Conservation (phyloP, 35 echinoderm and acorn worm genomes). For the Acanthaster planci region DNA sequence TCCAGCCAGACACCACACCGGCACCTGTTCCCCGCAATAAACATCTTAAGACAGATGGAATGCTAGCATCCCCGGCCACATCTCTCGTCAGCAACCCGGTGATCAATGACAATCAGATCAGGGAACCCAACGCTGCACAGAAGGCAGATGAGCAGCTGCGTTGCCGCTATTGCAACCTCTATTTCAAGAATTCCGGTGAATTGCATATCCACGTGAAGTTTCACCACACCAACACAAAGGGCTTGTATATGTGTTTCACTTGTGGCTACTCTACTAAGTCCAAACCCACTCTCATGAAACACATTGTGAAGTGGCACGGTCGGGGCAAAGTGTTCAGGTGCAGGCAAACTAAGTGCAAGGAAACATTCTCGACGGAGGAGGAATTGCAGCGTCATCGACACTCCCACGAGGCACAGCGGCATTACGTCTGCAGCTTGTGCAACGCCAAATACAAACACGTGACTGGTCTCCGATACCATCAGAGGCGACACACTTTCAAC, state of each 20-base stretch:
- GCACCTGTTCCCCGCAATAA: background rate
- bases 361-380: conserved; percentile 23
- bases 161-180: background rate
- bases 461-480: conserved; percentile 36
- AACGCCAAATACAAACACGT: conserved; percentile 21
- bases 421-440: conserved; percentile 31
- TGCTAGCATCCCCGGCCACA: background rate
- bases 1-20: background rate
- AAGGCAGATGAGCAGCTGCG: background rate
- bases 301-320: conserved; percentile 38
- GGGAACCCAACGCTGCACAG: background rate
- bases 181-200: background rate
- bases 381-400: conserved; percentile 20
- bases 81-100: background rate
- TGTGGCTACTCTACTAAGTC: conserved; percentile 23
- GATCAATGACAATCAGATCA: background rate
- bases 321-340: background rate
- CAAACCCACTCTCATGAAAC: background rate
- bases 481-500: conserved; percentile 27
- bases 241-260: conserved; percentile 30
- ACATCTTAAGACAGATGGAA: background rate
- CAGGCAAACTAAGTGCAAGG: background rate
- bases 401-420: conserved; percentile 6
- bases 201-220: conserved; percentile 17
- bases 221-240: conserved; percentile 35